These are phyloP conservation scores for Nemurella pictetii DNA, from an alignment of 2,888 invertebrate genomes.

Conservation along the genomic window DNA sequence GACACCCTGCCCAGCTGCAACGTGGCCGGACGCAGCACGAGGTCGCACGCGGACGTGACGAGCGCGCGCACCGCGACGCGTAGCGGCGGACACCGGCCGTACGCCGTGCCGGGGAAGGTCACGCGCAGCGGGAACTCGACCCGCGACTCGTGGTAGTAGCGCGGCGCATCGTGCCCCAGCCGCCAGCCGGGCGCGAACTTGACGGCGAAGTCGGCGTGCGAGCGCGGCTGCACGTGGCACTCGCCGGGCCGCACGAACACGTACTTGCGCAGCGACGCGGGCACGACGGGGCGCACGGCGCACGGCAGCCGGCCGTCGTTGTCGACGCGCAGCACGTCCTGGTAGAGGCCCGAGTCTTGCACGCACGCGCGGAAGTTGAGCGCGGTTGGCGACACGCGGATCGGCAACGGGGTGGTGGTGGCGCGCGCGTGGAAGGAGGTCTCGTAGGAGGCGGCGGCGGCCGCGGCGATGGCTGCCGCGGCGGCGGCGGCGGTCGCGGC, in stretches of 20 bases:
- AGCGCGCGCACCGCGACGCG: not conserved
- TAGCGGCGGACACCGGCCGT: not conserved
- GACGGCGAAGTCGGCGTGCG: not conserved
- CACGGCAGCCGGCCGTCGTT: slow-evolving; percentile 2
- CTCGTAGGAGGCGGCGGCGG: not conserved
- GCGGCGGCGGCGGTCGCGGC: not conserved
- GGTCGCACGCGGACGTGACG: not conserved
- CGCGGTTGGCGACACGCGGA: not conserved
- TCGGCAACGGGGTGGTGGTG: not conserved
- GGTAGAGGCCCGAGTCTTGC: slow-evolving; percentile 21
- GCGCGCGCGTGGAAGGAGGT: not conserved
- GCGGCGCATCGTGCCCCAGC: slow-evolving; percentile 7
- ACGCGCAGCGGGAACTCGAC: slow-evolving; percentile 16
- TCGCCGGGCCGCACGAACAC: not conserved
- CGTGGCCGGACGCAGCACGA: not conserved
- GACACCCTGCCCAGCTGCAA: slow-evolving; percentile 24
- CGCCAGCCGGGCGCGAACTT: slow-evolving; percentile 7
- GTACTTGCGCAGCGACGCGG: not conserved
- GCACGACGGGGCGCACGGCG: slow-evolving; percentile 2
- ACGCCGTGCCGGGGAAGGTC: not conserved
- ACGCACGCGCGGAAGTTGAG: slow-evolving; percentile 22
- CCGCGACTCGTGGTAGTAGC: not conserved
- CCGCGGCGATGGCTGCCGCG: not conserved
- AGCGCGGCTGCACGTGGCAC: slow-evolving; percentile 8
- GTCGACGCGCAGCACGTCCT: not conserved